Conservation (phyloP, 1,140 invertebrate species). For the Gonioctena quinquepunctata region DNA sequence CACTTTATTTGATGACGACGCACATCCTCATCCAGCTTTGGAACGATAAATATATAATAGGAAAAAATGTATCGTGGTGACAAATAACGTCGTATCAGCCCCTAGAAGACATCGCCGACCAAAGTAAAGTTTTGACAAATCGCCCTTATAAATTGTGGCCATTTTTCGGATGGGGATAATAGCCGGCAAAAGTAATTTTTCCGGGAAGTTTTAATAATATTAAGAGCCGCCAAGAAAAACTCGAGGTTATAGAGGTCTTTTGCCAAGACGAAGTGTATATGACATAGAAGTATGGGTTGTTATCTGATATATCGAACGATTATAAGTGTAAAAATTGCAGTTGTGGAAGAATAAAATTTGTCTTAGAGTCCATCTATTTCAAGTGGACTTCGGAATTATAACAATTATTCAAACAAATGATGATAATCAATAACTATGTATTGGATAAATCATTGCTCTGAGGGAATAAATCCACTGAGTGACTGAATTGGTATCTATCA, state of each 20-base stretch:
- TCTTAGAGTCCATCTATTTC: no score
- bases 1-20: no score
- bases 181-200: neutral
- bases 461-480: no score
- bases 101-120: neutral
- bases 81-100: neutral
- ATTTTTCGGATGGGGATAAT: neutral
- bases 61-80: neutral
- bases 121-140: neutral
- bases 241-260: neutral
- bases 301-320: neutral
- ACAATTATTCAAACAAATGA: no score
- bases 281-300: neutral
- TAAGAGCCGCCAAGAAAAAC: neutral
- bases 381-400: no score
- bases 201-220: neutral
- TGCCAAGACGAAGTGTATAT: neutral
- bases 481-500: no score
- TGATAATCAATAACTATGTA: no score
- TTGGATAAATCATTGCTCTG: no score
- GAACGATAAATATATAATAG: no score
- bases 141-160: neutral
- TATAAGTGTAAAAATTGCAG: no score
- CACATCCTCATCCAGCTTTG: no score
- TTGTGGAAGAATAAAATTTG: no score